phyloP scores from a whole-genome alignment of 2,797 vertebrate genomes.

The Myioborus miniatus region DNA sequence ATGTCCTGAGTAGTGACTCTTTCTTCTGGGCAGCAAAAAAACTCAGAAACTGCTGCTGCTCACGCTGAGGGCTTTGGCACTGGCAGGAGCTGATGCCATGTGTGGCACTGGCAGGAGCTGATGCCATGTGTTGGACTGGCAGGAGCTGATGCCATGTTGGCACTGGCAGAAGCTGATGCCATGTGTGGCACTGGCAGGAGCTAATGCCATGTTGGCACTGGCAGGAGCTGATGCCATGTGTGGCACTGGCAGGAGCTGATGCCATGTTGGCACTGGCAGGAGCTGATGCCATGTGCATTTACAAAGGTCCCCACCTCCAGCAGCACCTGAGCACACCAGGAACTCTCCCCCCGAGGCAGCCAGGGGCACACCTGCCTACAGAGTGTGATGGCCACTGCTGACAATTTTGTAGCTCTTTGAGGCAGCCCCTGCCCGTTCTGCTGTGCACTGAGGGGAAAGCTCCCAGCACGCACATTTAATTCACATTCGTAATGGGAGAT shows the following conservation, averaged over 20 bases:
- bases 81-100: neutral
- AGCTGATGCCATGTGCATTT: neutral
- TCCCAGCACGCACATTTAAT: neutral
- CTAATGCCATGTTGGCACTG: too few species aligned
- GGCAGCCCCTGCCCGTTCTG: neutral
- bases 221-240: too few species aligned
- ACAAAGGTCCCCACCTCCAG: neutral
- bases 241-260: too few species aligned
- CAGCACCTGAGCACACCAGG: neutral
- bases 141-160: too few species aligned
- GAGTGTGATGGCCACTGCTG: neutral
- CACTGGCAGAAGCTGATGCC: too few species aligned
- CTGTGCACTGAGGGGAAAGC: neutral
- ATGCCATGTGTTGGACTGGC: neutral
- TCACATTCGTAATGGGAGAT: rapidly evolving
- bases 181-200: too few species aligned
- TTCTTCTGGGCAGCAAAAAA: neutral
- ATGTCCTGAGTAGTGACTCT: neutral
- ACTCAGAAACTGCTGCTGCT: neutral
- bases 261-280: too few species aligned
- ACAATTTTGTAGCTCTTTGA: neutral
- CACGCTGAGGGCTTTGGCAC: neutral
- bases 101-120: neutral
- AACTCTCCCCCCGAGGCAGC: neutral
- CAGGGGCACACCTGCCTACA: neutral